phyloP scores from a whole-genome alignment of 2,113 vertebrate genomes.

The Sinocyclocheilus anshuiensis region DNA sequence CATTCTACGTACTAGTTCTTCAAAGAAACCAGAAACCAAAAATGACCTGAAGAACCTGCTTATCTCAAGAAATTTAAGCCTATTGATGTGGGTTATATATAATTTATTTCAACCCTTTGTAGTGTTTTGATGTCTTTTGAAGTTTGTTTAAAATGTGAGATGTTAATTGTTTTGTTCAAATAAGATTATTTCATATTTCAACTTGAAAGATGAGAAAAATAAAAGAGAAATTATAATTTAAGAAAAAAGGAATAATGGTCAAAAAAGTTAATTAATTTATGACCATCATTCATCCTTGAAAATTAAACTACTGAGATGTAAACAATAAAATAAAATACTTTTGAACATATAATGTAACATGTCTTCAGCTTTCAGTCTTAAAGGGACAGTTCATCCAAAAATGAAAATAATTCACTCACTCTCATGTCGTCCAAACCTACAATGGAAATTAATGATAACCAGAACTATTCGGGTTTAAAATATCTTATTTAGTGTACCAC shows the following conservation, averaged over 20 bases:
- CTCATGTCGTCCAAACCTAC: background rate
- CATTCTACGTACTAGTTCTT: background rate
- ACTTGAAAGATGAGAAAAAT: background rate
- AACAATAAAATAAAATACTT: background rate
- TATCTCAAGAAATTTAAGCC: conserved; percentile 3
- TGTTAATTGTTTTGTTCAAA: conserved; percentile 3
- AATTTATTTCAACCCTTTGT: background rate
- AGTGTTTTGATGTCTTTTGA: conserved; percentile 5
- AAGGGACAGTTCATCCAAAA: background rate
- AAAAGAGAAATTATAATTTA: background rate
- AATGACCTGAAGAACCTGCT: background rate
- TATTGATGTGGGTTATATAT: background rate
- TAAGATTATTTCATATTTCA: background rate
- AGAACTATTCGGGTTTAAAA: background rate
- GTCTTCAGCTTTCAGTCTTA: background rate
- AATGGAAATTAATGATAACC: background rate
- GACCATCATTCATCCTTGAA: background rate
- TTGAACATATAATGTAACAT: background rate
- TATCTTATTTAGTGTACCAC: background rate
- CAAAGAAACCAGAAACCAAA: background rate
- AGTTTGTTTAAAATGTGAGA: conserved; percentile 7
- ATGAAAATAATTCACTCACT: background rate
- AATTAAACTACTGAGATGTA: background rate
- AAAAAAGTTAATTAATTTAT: conserved; percentile 2
- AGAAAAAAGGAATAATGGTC: background rate